phyloP scores from a whole-genome alignment of 23 tunicate species.

The Botrylloides violaceus region DNA sequence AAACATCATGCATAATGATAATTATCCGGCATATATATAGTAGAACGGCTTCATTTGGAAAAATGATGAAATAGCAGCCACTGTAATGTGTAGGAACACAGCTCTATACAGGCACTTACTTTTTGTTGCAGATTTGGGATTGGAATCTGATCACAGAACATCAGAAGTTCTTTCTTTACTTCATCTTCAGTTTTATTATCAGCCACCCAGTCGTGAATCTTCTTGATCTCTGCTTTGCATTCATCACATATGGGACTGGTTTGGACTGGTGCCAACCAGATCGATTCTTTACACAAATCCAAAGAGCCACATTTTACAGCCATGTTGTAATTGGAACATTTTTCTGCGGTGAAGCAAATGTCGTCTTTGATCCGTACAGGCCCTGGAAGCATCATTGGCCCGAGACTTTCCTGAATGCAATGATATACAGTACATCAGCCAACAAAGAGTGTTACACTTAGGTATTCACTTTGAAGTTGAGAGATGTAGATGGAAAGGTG shows the following conservation, averaged over 20 bases:
- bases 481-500: no score
- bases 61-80: no score
- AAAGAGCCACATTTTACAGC: background rate
- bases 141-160: slow-evolving; percentile 5
- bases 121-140: background rate
- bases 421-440: no score
- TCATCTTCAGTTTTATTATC: slow-evolving; percentile 3
- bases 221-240: slow-evolving; percentile 8
- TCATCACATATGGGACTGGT: background rate
- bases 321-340: slow-evolving; percentile 3
- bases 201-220: background rate
- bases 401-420: no score
- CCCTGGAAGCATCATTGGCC: background rate
- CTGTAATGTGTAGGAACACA: no score
- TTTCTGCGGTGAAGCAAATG: background rate
- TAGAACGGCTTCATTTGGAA: no score
- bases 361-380: background rate
- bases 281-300: background rate
- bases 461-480: no score
- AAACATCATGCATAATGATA: no score
- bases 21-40: no score
- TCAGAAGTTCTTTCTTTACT: slow-evolving; percentile 11
- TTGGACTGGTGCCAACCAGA: background rate
- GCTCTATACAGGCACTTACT: background rate
- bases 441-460: no score